Evolutionary conservation across 2,113 vertebrate genomes (phyloP), one percentile per base, ranked within the genome.

Genomic region (Crotalus viridis): DNA sequence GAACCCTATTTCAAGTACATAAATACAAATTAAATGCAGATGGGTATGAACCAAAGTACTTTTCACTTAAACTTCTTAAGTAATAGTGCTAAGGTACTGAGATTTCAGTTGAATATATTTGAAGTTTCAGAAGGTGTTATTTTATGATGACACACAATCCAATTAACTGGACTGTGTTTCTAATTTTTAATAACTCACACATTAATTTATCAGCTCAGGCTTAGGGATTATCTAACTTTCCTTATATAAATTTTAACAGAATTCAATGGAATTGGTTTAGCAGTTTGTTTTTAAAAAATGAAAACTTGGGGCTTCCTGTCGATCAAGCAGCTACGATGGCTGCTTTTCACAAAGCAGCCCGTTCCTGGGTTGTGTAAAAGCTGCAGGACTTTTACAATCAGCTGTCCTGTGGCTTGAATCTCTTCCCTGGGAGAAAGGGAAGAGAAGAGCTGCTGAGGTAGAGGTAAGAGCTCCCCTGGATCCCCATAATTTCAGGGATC

Each of bases 81-180:
- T 2, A 89, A 2, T 74, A 51, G 24, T 3, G 93, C 94, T 59
- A 43, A n/a, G 81, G 93, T 94, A 91, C 22, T 39, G 69, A 74
- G 69, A 19, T 74, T 74, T 74, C n/a, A 74, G 13, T 7, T 74
- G 13, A 33, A 33, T 74, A 33, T 33, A 74, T 17, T 33, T 74
- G 64, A 74, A 33, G n/a, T 74, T 33, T 74, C 69, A 74, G n/a
- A 74, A 74, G n/a, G 15, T 74, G 69, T 39, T 74, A 39, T 39
- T 39, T 74, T 74, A 74, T 19, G n/a, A 74, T 33, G n/a, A 17
- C n/a, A 39, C 15, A 39, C 69, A 39, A 81, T 81, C n/a, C n/a
- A 19, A 39, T 81, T 81, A 39, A 39, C 15, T 39, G 69, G 33
- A 59, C 48, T 26, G 5, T 51, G 15, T 28, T 87, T 57, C n/a